Conservation (phyloP, 2,113 vertebrate genomes). For the Paradoxurus hermaphroditus region DNA sequence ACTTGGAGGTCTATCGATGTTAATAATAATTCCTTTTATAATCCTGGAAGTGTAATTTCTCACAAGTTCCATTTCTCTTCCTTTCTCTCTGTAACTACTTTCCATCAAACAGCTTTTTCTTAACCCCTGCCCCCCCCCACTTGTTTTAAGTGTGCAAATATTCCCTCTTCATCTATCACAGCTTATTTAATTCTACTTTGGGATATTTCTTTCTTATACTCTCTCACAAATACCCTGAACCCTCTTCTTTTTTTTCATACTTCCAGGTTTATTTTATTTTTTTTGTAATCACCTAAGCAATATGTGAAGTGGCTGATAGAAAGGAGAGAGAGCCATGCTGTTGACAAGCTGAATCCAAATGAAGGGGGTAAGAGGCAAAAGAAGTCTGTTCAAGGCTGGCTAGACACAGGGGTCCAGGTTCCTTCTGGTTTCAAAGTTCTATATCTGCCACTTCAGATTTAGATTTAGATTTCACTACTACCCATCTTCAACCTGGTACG, state of each 20-base stretch:
- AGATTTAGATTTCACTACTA: not conserved
- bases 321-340: not conserved
- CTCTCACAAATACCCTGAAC: not conserved
- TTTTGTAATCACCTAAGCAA: not conserved
- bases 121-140: not conserved
- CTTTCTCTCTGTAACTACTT: not conserved
- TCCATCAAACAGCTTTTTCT: not conserved
- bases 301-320: not conserved
- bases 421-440: not conserved
- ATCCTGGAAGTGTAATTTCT: not conserved
- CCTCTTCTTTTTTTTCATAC: not conserved
- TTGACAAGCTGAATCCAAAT: not conserved
- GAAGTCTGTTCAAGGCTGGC: not conserved
- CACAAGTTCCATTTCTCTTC: not conserved
- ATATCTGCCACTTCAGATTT: not conserved
- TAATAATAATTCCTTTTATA: not conserved
- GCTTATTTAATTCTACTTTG: not conserved
- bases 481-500: not conserved
- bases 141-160: not conserved
- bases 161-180: not conserved
- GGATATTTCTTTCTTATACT: not conserved
- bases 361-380: accelerated
- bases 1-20: not conserved
- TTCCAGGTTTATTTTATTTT: not conserved
- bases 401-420: not conserved